Base-by-base conservation (phyloP, 1,140 invertebrate genomes). In the Harlomillsia oculata region DNA sequence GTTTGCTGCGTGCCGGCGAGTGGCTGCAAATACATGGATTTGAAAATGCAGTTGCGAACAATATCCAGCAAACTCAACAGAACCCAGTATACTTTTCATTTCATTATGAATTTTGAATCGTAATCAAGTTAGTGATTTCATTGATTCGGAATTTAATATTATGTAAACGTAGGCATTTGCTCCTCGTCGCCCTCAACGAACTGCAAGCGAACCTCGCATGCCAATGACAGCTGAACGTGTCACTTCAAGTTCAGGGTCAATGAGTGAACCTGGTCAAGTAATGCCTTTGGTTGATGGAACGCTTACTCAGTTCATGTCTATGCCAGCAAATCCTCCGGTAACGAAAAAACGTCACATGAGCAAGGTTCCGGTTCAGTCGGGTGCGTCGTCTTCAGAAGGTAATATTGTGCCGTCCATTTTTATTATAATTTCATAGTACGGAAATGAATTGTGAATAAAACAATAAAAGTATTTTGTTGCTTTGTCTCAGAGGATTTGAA, bases 1-100 rank as follows among this genome's bases (percentile, higher is more conserved):
- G 85, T 13, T 88, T 93, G 75, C 73, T 94, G 57, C 81, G 86
- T 67, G 90, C 87, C 56, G 89, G 89, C 37, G 87, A 91, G 71
- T 76, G 87, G 62, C 75, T 92, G 63, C 84, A 90, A 75, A 86
- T 92, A 62, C 85, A 88, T 72, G 89, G 88, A 59, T 76, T 92
- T 60, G 87, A 87, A 40, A 81, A 83, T 59, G 75, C 75, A 16
- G 62, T 32, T 26, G 21, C 63, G 5, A 62, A 62, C 26, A 65
- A 59, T 26, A 64, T 61, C 41, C 28, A 28, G 16, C 32, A 16
- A 16, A 39, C 28, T 16, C 56, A 20, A 59, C 56, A 16, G 28
- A 52, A 59, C 18, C 56, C 37, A 30, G 49, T 45, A 59, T 45
- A 16, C 14, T n/a, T n/a, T n/a, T n/a, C n/a, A n/a, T n/a, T n/a